Evolutionary conservation across 2,797 vertebrate species (phyloP), one percentile per base, ranked within the genome.

Genomic region (Buceros bicornis): DNA sequence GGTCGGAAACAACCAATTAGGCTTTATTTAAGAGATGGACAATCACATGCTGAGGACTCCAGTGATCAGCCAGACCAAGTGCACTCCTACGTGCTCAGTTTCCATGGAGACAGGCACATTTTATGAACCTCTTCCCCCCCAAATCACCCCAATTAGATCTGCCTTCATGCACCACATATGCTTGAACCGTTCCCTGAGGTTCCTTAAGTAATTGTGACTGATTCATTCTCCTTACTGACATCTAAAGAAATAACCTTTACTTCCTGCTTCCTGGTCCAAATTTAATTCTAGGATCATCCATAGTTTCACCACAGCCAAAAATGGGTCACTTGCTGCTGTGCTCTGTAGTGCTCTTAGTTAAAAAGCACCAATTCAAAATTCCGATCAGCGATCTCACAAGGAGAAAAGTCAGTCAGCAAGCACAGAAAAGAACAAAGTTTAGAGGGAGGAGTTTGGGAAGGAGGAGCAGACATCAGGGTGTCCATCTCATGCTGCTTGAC

Each of bases 101-200:
- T 33, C 87, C 73, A 90, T 79, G 70, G 91, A 93, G 70, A 95
- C 45, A 76, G 50, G 61, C 47, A 33, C 6, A 0, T 87, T 92
- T 74, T 60, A 87, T 56, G 77, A 95, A 93, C 47, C 28, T 87
- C 43, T 88, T 89, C 85, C 85, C 50, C 3, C 16, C 42, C 92
- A 94, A 92, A 85, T 90, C 93, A 61, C 60, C 80, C 85, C 95
- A 95, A 91, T 94, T 95, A 88, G 85, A 81, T 86, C 76, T 88
- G 91, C 93, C 58, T 94, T 73, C 94, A 50, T 62, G 77, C 80
- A 90, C 78, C 91, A n/a, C 87, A 56, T 11, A 62, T 86, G 80
- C 66, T 87, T 62, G 50, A 95, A 71, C 77, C 29, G 37, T 18
- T 93, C 91, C 79, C 84, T 12, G 15, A 93, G 79, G 54, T 95